Conservation (phyloP, 2,797 vertebrate genomes). For the Sarcoramphus papa region DNA sequence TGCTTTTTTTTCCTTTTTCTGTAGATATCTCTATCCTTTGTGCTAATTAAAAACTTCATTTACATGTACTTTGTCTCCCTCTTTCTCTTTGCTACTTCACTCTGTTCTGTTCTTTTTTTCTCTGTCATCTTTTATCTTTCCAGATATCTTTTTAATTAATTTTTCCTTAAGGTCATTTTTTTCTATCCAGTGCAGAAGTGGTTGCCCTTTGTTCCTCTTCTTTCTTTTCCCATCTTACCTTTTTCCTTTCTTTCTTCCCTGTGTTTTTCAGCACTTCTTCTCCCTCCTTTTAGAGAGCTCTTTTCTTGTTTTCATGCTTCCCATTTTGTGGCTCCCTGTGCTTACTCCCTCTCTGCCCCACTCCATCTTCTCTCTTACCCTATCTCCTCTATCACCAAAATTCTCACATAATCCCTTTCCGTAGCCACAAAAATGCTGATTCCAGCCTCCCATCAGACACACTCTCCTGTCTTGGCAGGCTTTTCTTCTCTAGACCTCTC, state of each 20-base stretch:
- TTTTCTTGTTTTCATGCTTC: neutral
- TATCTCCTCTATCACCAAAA: neutral
- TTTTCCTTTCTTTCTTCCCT: neutral
- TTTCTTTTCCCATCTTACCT: neutral
- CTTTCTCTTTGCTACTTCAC: constrained; percentile 17
- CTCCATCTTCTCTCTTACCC: neutral
- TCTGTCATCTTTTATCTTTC: neutral
- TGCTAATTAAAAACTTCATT: constrained; percentile 8
- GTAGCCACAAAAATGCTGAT: neutral
- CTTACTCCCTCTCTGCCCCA: neutral
- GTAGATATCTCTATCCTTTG: neutral
- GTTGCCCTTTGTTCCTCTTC: neutral
- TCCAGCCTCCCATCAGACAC: neutral
- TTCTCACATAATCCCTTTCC: neutral
- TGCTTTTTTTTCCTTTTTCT: neutral
- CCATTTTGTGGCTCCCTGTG: neutral
- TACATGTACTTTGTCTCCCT: constrained; percentile 58
- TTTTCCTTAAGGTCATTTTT: neutral
- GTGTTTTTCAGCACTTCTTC: neutral
- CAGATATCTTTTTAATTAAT: neutral
- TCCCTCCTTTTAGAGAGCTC: neutral
- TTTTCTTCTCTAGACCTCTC: neutral
- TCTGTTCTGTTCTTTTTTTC: neutral
- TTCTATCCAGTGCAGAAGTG: neutral
- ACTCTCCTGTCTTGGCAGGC: neutral